These are phyloP conservation scores for Morpho achilles DNA, from an alignment of 2,888 invertebrate species.

Conservation along the genomic window DNA sequence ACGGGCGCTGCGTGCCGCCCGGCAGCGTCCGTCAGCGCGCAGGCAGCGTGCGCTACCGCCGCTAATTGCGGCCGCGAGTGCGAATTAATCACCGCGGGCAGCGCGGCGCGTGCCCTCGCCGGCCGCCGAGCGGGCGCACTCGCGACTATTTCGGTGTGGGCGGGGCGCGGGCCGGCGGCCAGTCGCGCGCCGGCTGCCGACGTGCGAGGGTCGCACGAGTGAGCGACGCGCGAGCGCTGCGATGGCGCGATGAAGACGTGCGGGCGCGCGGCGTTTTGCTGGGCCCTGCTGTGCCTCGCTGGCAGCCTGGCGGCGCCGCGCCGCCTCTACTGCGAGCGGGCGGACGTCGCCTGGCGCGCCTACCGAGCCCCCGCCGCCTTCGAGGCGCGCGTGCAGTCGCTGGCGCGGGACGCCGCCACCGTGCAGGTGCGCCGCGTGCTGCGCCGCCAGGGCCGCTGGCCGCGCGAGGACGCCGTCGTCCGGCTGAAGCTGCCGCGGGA, in stretches of 20 bases:
- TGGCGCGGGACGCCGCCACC: conserved; percentile 64
- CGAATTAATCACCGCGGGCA: conserved; percentile 52
- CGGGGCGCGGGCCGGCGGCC: conserved; percentile 45
- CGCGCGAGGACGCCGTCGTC: conserved; percentile 57
- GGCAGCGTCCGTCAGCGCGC: conserved; percentile 1
- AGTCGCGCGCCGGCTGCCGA: conserved; percentile 74
- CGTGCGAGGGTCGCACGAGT: conserved; percentile 48
- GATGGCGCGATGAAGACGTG: conserved; percentile 75
- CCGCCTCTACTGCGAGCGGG: conserved; percentile 74
- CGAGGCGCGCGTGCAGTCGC: conserved; percentile 71
- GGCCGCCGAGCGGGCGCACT: conserved; percentile 26
- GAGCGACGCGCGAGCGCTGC: conserved; percentile 47
- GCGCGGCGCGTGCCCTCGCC: conserved; percentile 39
- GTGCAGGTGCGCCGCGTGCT: conserved; percentile 65
- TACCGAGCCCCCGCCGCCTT: conserved; percentile 74
- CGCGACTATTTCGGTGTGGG: conserved; percentile 68
- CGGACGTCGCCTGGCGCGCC: conserved; percentile 75
- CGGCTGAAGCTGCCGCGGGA: conserved; percentile 54
- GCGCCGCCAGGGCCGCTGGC: conserved; percentile 67
- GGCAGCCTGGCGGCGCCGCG: conserved; percentile 49
- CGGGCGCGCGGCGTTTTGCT: conserved; percentile 72
- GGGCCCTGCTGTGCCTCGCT: conserved; percentile 64
- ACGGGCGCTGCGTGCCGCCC: neutral
- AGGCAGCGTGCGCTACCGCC: conserved; percentile 30
- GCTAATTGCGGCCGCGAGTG: conserved; percentile 59